These are phyloP conservation scores for Gavia stellata DNA, from an alignment of 2,113 vertebrate species.

Conservation along the genomic window DNA sequence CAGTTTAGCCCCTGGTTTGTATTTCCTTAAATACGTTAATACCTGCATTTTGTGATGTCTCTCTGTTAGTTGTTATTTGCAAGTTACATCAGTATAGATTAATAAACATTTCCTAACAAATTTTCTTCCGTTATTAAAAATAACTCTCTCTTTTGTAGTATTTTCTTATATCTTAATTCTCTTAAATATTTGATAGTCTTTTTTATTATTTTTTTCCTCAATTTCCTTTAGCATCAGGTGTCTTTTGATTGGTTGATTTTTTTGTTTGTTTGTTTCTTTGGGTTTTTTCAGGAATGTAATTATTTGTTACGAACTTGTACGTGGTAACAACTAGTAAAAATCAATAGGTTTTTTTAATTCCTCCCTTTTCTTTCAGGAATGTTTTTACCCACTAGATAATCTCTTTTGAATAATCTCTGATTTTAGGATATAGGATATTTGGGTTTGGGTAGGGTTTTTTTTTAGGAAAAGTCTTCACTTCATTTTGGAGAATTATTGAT, in stretches of 20 bases:
- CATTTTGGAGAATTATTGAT: background rate
- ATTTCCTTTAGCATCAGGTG: background rate
- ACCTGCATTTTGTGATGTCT: background rate
- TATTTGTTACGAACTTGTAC: background rate
- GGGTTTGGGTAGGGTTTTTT: fast-evolving
- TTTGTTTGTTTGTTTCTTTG: background rate
- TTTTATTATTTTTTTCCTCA: background rate
- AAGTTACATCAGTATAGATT: background rate
- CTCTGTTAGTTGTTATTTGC: background rate
- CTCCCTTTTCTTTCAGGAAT: background rate
- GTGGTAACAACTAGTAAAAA: background rate
- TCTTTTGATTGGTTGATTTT: background rate
- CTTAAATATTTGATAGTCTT: fast-evolving
- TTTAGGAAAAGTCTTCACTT: background rate
- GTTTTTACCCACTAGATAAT: background rate
- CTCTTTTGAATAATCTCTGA: background rate
- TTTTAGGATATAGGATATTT: background rate
- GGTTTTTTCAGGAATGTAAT: background rate
- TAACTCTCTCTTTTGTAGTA: background rate
- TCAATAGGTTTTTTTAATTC: background rate
- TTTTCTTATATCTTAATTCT: background rate
- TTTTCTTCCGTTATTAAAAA: background rate
- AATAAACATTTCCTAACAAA: background rate
- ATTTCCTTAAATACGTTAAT: background rate
- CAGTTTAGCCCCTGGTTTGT: background rate